These are phyloP conservation scores for Drosophila cyrtoloma DNA, from an alignment of 2,888 invertebrate genomes.

Conservation along the genomic window DNA sequence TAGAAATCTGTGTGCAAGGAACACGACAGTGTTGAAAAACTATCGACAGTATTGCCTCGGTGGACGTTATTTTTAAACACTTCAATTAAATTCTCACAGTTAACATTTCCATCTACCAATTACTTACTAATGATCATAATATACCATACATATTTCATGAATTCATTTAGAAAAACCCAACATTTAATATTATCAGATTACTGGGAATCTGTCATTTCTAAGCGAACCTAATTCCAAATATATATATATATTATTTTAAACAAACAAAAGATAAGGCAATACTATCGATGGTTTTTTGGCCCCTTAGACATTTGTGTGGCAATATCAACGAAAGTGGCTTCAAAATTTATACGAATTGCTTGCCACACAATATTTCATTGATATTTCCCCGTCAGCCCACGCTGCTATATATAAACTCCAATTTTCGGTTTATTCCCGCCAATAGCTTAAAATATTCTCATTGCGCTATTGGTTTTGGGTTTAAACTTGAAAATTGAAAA, in stretches of 20 bases:
- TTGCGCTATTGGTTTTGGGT: constrained; percentile 13
- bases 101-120: not conserved
- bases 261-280: not conserved
- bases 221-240: not conserved
- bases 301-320: constrained; percentile 5
- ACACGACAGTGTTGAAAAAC: constrained; percentile 14
- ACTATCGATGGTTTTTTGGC: constrained; percentile 22
- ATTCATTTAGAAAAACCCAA: not conserved
- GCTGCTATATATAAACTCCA: constrained; percentile 7
- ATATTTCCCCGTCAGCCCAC: constrained; percentile 1
- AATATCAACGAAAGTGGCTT: constrained; percentile 12
- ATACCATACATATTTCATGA: not conserved
- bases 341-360: not conserved
- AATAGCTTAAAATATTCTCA: constrained; percentile 4
- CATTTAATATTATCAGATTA: not conserved
- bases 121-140: not conserved
- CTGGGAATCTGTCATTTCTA: not conserved
- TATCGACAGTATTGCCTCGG: constrained; percentile 19
- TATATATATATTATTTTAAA: not conserved
- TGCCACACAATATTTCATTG: not conserved
- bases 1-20: constrained; percentile 36
- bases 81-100: not conserved
- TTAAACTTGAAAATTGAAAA: constrained; percentile 18
- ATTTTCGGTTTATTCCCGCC: constrained; percentile 14
- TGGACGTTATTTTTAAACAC: not conserved